These are phyloP conservation scores for Buceros bicornis DNA, from an alignment of 2,797 vertebrate genomes.

Conservation along the genomic window DNA sequence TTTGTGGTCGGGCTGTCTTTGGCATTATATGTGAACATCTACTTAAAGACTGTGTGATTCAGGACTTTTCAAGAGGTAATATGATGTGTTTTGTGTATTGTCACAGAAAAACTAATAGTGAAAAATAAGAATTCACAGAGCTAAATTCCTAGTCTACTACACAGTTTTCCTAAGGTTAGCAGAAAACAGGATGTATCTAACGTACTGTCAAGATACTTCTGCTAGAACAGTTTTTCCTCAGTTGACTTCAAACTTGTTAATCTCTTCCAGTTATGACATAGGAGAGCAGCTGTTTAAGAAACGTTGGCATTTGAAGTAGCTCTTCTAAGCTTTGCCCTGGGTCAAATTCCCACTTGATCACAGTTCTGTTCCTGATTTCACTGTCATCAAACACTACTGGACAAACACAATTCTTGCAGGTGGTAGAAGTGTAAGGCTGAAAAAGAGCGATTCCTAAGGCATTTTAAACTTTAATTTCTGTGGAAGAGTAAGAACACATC, in stretches of 20 bases:
- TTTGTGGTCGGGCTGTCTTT: neutral
- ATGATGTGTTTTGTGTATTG: neutral
- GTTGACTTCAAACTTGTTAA: neutral
- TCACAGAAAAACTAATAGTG: neutral
- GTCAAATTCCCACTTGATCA: neutral
- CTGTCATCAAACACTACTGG: neutral
- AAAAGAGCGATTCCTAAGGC: neutral
- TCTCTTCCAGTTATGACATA: neutral
- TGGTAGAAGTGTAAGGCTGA: neutral
- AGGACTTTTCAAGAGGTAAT: neutral
- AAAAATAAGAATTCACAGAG: neutral
- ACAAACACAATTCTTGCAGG: neutral
- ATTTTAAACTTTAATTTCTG: neutral
- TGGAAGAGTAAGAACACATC: neutral
- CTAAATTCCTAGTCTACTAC: neutral
- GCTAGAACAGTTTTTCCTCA: neutral
- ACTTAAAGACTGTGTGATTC: neutral
- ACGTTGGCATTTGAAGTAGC: neutral
- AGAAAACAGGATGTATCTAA: neutral
- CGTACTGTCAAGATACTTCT: neutral
- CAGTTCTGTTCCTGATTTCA: neutral
- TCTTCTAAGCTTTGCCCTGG: neutral
- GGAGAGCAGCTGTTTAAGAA: neutral
- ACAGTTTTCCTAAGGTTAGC: neutral
- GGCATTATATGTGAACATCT: neutral